Evolutionary conservation across 1,140 invertebrate species (phyloP).

Genomic region (Sarcophaga peregrina): DNA sequence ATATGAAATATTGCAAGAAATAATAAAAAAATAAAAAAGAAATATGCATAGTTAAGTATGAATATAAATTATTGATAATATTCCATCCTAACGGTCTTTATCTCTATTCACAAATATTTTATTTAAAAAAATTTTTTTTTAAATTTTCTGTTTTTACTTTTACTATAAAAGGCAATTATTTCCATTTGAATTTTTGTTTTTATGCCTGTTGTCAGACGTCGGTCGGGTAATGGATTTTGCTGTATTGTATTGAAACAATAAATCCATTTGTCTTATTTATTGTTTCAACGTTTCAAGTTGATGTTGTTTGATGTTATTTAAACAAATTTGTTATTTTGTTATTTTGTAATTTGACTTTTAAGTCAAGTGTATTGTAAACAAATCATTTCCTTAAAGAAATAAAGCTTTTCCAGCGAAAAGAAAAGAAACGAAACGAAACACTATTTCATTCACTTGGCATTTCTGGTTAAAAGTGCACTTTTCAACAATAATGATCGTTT

Average conservation of each 20-base stretch:
- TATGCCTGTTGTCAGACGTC: neutral
- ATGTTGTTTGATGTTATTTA: neutral
- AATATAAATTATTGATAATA: no score
- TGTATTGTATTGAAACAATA: neutral
- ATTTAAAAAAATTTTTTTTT: no score
- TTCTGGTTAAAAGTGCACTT: no score
- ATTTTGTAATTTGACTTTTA: slow-evolving; percentile 41
- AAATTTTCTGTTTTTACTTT: neutral
- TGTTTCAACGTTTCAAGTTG: neutral
- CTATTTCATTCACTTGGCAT: no score
- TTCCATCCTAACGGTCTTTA: no score
- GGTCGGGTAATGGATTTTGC: neutral
- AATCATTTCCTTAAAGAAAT: slow-evolving; percentile 31
- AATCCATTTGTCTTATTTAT: slow-evolving; percentile 19
- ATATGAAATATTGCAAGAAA: no score
- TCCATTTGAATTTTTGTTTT: neutral
- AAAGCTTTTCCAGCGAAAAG: no score
- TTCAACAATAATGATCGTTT: no score
- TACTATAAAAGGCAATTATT: neutral
- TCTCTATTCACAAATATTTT: no score
- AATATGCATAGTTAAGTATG: no score
- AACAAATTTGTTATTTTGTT: neutral
- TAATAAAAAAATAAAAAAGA: no score
- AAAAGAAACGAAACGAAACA: no score
- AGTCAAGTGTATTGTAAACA: slow-evolving; percentile 41